Evolutionary conservation across 2,888 invertebrate genomes (phyloP).

Genomic region (Yponomeuta malinellus): DNA sequence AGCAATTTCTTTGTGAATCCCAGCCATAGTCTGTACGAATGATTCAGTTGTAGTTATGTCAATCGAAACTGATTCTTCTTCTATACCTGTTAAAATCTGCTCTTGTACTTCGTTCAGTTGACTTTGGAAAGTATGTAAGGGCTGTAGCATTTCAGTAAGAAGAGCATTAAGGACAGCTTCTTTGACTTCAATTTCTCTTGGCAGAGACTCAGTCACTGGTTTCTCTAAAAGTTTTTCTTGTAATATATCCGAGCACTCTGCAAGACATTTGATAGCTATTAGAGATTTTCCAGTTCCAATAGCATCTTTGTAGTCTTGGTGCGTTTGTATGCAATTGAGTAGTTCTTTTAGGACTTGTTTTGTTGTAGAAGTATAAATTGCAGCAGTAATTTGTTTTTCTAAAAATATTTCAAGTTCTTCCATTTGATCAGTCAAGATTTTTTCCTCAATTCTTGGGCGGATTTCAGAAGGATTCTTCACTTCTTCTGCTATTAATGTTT

Average conservation of each 20-base stretch:
- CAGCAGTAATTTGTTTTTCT: constrained; percentile 26
- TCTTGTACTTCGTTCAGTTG: constrained; percentile 49
- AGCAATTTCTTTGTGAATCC: constrained; percentile 52
- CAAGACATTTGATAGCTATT: constrained; percentile 52
- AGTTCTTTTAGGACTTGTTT: constrained; percentile 34
- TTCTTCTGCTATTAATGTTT: constrained; percentile 33
- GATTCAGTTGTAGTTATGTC: constrained; percentile 52
- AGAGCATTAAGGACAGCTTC: constrained; percentile 36
- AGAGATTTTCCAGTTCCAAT: constrained; percentile 44
- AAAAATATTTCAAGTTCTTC: constrained; percentile 33
- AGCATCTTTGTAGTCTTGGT: constrained; percentile 48
- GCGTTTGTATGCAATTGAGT: constrained; percentile 38
- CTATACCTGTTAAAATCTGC: constrained; percentile 41
- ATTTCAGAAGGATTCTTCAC: constrained; percentile 27
- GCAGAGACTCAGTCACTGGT: constrained; percentile 25
- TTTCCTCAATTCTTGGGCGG: constrained; percentile 25
- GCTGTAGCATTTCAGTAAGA: constrained; percentile 47
- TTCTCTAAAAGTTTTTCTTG: constrained; percentile 31
- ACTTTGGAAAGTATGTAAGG: constrained; percentile 46
- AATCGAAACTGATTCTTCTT: constrained; percentile 44
- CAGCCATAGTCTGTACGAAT: constrained; percentile 47
- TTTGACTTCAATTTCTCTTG: constrained; percentile 31
- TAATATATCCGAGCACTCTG: constrained; percentile 49
- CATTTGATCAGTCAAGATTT: constrained; percentile 29
- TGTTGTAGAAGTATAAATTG: constrained; percentile 22